Percentiles rank a stretch among this genome's conserved stretches.
Conservation (phyloP, 2,888 invertebrate genomes). For the Megastigmus dorsalis region DNA sequence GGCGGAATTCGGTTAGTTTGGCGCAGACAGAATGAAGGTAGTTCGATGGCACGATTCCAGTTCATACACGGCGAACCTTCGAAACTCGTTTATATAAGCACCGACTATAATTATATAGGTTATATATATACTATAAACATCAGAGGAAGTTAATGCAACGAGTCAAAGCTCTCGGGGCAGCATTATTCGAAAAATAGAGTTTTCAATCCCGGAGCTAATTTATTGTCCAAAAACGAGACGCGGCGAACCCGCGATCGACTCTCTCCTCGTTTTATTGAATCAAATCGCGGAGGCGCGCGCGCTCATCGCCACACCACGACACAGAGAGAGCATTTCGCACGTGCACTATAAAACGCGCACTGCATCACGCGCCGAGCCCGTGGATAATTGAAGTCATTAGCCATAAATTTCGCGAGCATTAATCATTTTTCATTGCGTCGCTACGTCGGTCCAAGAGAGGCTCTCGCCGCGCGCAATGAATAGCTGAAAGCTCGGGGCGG, state of each 20-base stretch:
- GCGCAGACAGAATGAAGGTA: conserved; percentile 3
- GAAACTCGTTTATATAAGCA: not conserved
- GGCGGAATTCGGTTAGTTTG: not conserved
- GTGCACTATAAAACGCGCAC: too few species aligned
- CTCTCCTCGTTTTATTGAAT: conserved; percentile 16
- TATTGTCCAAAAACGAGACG: too few species aligned
- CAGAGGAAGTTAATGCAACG: conserved; percentile 10
- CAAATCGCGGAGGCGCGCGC: not conserved
- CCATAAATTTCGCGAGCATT: not conserved
- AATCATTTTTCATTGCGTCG: conserved; percentile 23
- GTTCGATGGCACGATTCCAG: not conserved
- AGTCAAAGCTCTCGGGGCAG: too few species aligned
- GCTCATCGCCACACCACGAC: too few species aligned
- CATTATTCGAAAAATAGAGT: too few species aligned
- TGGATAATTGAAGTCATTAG: conserved; percentile 27
- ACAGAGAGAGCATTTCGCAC: too few species aligned
- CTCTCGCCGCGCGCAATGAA: not conserved
- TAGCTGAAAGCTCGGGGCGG: too few species aligned
- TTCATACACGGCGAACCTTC: not conserved
- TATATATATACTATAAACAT: too few species aligned
- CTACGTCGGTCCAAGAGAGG: not conserved
- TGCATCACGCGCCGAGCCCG: too few species aligned
- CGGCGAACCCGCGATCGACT: too few species aligned
- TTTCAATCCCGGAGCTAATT: too few species aligned
- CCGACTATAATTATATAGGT: conserved; percentile 17